These are phyloP conservation scores for Timema podura DNA, from an alignment of 2,888 invertebrate genomes.

Conservation along the genomic window DNA sequence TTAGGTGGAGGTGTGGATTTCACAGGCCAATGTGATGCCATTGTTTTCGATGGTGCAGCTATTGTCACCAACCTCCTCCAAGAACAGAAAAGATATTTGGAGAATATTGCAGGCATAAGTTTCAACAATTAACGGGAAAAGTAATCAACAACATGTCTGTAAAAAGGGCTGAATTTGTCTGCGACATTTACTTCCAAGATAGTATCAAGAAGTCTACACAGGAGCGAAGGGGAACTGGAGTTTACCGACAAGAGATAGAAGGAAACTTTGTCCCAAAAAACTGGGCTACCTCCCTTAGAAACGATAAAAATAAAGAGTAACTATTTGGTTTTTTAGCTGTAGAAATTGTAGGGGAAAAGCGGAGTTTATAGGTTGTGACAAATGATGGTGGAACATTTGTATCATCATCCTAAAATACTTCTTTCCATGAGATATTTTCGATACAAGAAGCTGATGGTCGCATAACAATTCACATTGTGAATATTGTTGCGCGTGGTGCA, in stretches of 20 bases:
- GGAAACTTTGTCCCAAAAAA: not conserved
- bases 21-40: slow-evolving; percentile 10
- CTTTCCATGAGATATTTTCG: not conserved
- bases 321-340: not conserved
- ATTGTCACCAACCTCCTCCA: not conserved
- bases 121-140: not conserved
- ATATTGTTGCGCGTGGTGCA: not conserved
- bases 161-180: slow-evolving; percentile 4
- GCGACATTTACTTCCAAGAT: not conserved
- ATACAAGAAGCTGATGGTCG: slow-evolving; percentile 2
- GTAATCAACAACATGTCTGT: not conserved
- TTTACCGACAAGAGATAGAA: not conserved
- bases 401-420: not conserved
- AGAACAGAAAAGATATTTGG: slow-evolving; percentile 1
- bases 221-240: not conserved
- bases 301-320: not conserved
- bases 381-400: not conserved
- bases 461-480: not conserved
- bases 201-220: not conserved
- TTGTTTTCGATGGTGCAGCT: slow-evolving; percentile 7
- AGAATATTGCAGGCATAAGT: not conserved
- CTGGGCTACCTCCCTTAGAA: not conserved
- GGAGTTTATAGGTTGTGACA: not conserved
- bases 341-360: not conserved
- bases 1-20: slow-evolving; percentile 5